phyloP scores from a whole-genome alignment of 2,113 vertebrate species.

The Prionailurus bengalensis region DNA sequence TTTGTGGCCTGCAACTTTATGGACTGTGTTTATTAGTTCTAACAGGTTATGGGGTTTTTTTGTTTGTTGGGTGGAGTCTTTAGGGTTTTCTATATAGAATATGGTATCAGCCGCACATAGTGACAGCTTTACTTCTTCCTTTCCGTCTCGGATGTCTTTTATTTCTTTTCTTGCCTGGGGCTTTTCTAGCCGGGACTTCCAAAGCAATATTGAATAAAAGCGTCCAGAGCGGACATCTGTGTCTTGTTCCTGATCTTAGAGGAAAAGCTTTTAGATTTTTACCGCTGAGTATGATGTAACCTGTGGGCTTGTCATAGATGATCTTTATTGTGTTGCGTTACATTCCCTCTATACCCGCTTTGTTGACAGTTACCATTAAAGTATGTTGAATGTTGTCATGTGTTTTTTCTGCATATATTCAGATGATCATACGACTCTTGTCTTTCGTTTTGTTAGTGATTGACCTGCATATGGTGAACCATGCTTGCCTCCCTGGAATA shows the following conservation, averaged over 20 bases:
- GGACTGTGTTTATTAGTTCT: background rate
- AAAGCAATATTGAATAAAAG: background rate
- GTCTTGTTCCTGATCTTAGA: background rate
- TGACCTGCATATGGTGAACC: background rate
- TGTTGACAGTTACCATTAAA: background rate
- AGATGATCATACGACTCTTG: background rate
- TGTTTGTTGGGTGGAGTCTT: background rate
- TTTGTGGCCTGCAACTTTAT: background rate
- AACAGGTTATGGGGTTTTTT: background rate
- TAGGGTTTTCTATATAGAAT: background rate
- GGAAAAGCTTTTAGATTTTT: background rate
- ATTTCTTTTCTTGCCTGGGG: background rate
- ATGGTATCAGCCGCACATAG: background rate
- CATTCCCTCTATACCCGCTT: background rate
- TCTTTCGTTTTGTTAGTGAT: background rate
- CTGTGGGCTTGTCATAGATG: background rate
- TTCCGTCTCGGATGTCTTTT: background rate
- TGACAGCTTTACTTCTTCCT: background rate
- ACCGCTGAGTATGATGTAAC: background rate
- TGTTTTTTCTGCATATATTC: background rate
- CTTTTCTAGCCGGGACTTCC: background rate
- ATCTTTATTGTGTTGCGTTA: background rate
- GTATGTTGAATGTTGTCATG: background rate
- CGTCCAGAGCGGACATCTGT: background rate
- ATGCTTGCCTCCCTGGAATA: background rate